Evolutionary conservation across 2,113 vertebrate species (phyloP).

Genomic region (Malaclemys terrapin): DNA sequence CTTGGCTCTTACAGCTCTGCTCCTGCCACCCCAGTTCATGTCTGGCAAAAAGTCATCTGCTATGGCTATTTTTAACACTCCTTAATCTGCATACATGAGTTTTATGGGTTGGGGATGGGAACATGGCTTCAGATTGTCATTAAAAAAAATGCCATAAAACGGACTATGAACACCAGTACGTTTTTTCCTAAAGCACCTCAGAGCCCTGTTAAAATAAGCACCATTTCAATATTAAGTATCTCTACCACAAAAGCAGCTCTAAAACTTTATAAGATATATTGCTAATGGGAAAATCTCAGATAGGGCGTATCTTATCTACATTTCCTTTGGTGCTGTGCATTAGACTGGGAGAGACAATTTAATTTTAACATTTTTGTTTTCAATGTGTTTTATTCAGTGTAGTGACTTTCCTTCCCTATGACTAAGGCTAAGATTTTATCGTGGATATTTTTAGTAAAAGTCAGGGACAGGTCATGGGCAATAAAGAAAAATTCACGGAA

Average conservation of each 20-base stretch:
- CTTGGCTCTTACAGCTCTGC: neutral
- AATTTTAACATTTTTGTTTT: too few relatives aligned
- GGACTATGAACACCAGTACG: neutral
- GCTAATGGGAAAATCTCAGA: neutral
- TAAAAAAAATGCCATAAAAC: neutral
- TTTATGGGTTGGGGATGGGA: neutral
- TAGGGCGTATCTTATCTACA: neutral
- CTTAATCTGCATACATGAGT: neutral
- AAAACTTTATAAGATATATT: neutral
- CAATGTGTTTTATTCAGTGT: neutral
- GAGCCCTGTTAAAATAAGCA: neutral
- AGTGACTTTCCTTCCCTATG: neutral
- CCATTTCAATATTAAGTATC: neutral
- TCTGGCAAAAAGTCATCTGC: neutral
- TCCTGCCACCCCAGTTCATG: neutral
- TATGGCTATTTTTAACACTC: neutral
- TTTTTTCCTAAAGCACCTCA: neutral
- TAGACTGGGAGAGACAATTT: neutral
- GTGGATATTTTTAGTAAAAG: too few relatives aligned
- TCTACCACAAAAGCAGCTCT: neutral
- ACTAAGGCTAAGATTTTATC: neutral
- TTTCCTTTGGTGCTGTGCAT: neutral
- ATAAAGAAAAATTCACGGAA: too few relatives aligned
- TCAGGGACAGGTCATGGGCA: too few relatives aligned
- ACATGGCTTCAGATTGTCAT: neutral